phyloP scores from a whole-genome alignment of 1,140 invertebrate species.

The Meloidogyne exigua region DNA sequence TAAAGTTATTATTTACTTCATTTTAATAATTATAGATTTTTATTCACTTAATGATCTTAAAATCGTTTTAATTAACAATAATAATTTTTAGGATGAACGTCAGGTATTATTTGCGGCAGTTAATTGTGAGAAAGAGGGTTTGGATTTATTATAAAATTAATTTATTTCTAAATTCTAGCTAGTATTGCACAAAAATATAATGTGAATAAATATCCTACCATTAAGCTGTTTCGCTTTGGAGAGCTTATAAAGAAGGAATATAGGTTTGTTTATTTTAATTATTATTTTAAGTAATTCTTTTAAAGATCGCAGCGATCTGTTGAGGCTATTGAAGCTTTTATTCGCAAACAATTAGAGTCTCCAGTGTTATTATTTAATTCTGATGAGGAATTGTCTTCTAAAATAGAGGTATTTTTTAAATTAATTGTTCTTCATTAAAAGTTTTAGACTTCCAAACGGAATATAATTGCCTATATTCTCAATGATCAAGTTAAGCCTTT shows the following conservation, averaged over 20 bases:
- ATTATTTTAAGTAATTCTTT: no score
- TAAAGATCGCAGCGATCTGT: slow-evolving; percentile 70
- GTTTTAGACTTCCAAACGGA: slow-evolving; percentile 77
- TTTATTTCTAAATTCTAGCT: slow-evolving; percentile 66
- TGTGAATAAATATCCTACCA: slow-evolving; percentile 95
- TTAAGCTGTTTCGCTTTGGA: slow-evolving; percentile 93
- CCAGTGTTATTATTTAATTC: slow-evolving; percentile 41
- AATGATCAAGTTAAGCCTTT: slow-evolving; percentile 71
- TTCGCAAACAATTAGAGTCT: slow-evolving; percentile 81
- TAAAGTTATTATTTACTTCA: not conserved
- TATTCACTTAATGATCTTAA: slow-evolving; percentile 11
- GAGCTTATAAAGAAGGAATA: slow-evolving; percentile 90
- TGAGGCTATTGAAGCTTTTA: slow-evolving; percentile 82
- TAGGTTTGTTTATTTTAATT: slow-evolving; percentile 65
- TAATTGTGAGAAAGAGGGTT: slow-evolving; percentile 89
- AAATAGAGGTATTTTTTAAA: slow-evolving; percentile 45
- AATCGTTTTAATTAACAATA: slow-evolving; percentile 32
- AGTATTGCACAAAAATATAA: slow-evolving; percentile 83
- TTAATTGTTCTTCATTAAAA: slow-evolving; percentile 51
- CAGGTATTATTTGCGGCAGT: slow-evolving; percentile 91
- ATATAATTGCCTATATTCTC: slow-evolving; percentile 89
- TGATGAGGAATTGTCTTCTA: slow-evolving; percentile 42
- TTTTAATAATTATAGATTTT: no score
- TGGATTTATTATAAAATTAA: slow-evolving; percentile 54
- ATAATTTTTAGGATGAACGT: slow-evolving; percentile 65